A percentile compares a stretch with the other conserved stretches of the same genome.
Evolutionary conservation across 2,797 vertebrate genomes (phyloP).

Genomic region (Rhabdomys pumilio): DNA sequence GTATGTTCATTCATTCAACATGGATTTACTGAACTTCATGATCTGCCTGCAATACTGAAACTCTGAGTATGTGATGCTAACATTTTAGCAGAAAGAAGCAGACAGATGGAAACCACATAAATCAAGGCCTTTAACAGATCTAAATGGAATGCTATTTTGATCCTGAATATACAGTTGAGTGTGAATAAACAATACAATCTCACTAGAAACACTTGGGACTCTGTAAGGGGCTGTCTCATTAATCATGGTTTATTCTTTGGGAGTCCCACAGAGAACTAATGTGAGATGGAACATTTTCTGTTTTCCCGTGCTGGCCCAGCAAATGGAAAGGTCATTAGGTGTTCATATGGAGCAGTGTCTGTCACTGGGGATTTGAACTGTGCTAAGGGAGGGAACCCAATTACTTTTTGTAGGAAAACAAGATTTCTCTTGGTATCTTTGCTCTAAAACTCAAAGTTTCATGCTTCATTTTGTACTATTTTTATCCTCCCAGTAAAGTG

Average conservation of each 20-base stretch:
- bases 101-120: too few relatives aligned
- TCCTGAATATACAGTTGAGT: not conserved
- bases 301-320: not conserved
- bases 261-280: not conserved
- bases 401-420: slow-evolving; percentile 54
- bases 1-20: not conserved
- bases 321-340: slow-evolving; percentile 26
- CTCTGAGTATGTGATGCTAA: not conserved
- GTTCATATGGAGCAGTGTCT: not conserved
- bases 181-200: not conserved
- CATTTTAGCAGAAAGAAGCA: not conserved
- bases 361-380: not conserved
- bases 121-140: not conserved
- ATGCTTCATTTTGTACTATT: not conserved
- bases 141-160: not conserved
- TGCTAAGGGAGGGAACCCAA: not conserved
- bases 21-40: not conserved
- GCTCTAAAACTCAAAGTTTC: not conserved
- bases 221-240: not conserved
- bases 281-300: slow-evolving; percentile 1
- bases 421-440: not conserved
- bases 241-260: not conserved
- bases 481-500: not conserved
- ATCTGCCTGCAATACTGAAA: not conserved
- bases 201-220: not conserved